Percentiles rank a stretch among this genome's conserved stretches.
Conservation (phyloP, 2,797 vertebrate genomes). For the Lophotriccus pileatus region DNA sequence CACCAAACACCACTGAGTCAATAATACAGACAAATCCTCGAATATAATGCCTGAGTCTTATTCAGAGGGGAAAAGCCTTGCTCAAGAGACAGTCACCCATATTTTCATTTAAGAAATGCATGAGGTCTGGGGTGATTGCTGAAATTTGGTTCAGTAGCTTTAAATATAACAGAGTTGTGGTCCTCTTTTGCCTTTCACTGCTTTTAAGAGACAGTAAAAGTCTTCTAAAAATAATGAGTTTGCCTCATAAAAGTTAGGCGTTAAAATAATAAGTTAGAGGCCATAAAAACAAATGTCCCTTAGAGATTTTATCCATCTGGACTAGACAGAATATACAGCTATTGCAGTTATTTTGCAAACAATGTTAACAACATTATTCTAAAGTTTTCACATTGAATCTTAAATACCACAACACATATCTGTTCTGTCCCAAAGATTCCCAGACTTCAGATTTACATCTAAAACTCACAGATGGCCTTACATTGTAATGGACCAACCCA, state of each 20-base stretch:
- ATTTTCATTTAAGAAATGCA: constrained; percentile 1
- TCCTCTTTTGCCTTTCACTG: background rate
- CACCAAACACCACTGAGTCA: background rate
- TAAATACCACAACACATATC: background rate
- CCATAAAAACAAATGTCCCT: constrained; percentile 51
- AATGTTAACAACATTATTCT: constrained; percentile 5
- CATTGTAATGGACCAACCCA: background rate
- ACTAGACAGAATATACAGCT: background rate
- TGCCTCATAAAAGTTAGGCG: constrained; percentile 1
- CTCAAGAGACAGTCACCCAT: background rate
- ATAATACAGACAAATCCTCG: background rate
- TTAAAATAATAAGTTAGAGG: constrained; percentile 54
- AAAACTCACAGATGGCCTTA: constrained; percentile 16
- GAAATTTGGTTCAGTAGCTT: background rate
- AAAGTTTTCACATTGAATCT: background rate
- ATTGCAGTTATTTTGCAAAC: constrained; percentile 31
- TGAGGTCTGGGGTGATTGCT: background rate
- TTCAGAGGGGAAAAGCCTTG: background rate
- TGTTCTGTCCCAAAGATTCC: background rate
- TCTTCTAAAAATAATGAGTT: constrained; percentile 57
- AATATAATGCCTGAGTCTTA: background rate
- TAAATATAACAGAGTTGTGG: constrained; percentile 22
- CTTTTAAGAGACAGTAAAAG: constrained; percentile 50
- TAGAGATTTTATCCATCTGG: constrained; percentile 52
- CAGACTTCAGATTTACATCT: background rate